These are phyloP conservation scores for Cephonodes hylas DNA, from an alignment of 2,888 invertebrate species.

Conservation along the genomic window DNA sequence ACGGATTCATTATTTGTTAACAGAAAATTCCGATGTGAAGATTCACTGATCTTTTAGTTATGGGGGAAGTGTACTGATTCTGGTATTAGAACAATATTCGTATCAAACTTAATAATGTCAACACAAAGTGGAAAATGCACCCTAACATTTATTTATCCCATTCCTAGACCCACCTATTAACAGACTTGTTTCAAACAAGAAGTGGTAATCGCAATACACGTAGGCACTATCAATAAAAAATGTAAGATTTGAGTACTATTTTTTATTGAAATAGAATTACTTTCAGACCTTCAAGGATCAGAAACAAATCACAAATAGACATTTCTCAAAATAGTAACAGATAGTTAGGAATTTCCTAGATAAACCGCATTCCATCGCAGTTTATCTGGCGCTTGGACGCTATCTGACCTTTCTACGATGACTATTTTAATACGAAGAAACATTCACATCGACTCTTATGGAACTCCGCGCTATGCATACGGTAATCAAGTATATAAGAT, in stretches of 20 bases:
- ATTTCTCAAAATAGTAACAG: neutral
- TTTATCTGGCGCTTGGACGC: neutral
- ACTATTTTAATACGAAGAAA: conserved; percentile 2
- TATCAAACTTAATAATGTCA: too few relatives aligned
- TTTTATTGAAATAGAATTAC: neutral
- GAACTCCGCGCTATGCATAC: neutral
- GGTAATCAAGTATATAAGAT: neutral
- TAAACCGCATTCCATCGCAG: conserved; percentile 10
- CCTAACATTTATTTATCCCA: too few relatives aligned
- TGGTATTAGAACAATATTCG: too few relatives aligned
- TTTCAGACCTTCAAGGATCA: neutral
- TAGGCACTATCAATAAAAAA: too few relatives aligned
- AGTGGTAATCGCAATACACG: too few relatives aligned
- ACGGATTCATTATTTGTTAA: too few relatives aligned
- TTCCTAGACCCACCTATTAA: too few relatives aligned
- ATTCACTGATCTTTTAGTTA: too few relatives aligned
- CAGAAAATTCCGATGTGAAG: too few relatives aligned
- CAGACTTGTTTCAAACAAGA: too few relatives aligned
- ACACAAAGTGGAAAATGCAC: too few relatives aligned
- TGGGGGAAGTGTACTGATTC: too few relatives aligned
- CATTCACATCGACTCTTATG: neutral
- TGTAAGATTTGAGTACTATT: neutral
- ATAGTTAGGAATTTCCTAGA: conserved; percentile 10
- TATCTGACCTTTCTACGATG: neutral
- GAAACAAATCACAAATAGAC: neutral